Base-by-base conservation (phyloP, 1,140 invertebrate species). In the Whitmania pigra region DNA sequence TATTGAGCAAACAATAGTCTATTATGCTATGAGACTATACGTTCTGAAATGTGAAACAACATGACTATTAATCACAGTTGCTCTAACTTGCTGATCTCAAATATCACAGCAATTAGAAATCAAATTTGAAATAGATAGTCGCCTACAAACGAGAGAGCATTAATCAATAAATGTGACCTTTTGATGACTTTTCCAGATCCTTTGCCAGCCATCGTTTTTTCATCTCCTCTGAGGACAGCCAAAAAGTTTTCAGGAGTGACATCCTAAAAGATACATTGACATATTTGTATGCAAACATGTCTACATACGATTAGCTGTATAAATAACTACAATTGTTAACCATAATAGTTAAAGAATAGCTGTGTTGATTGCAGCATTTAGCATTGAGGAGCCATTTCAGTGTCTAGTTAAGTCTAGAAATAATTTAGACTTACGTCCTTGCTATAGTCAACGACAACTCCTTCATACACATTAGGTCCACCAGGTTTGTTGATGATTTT, bases 401-500 rank as follows among this genome's bases (percentile, higher is more conserved):
- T 49, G n/a, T 7, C 40, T 25, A 53, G n/a, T 43, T 53, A 31
- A 40, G 29, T 53, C 27, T 27, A 54, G 22, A 27, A 31, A 53
- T 70, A 27, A 53, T 49, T 27, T 11, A 49, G 13, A 53, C 36
- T 53, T 40, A 71, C 73, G 31, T 72, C 22, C 31, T 54, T 36
- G 31, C 55, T 69, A 55, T 60, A 76, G 54, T 74, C 63, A 71
- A 73, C 68, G 20, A 68, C 71, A 31, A 72, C 66, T 63, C 57
- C 60, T 60, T 69, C 55, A 53, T 75, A 60, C 53, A 53, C 57
- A 43, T 73, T 53, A 63, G 79, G 73, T 53, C 87, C 87, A 76
- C 84, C 78, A 2, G 87, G 87, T 53, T 81, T 77, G 79, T 88
- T 88, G 63, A 87, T 86, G 15, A 88, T 81, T 31, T 83, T 80